Evolutionary conservation across 1,140 invertebrate species (phyloP).

Genomic region (Cotesia chilonis): DNA sequence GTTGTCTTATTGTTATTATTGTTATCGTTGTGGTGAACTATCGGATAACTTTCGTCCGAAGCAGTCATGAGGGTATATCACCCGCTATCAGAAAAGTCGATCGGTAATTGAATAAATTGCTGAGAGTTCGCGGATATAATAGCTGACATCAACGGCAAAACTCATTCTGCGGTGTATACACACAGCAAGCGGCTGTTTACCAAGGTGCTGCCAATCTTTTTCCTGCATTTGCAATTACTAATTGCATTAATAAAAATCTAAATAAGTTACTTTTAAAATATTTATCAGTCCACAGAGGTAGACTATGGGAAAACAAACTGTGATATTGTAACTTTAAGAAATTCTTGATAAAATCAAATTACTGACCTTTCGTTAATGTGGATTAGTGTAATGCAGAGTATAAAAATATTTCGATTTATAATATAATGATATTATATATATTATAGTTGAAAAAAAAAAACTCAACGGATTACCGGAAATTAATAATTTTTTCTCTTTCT

Average conservation of each 20-base stretch:
- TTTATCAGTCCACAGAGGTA: background rate
- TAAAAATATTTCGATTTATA: background rate
- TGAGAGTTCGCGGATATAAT: conserved; percentile 26
- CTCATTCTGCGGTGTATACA: background rate
- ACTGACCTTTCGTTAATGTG: conserved; percentile 1
- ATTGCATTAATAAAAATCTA: background rate
- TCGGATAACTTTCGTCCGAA: background rate
- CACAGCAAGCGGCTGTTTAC: too few species aligned
- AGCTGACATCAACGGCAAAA: background rate
- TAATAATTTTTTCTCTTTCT: background rate
- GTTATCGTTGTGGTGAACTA: background rate
- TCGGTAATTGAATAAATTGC: conserved; percentile 61
- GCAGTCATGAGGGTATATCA: conserved; percentile 32
- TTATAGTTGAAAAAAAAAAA: background rate
- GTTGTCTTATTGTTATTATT: too few species aligned
- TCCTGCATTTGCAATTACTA: too few species aligned
- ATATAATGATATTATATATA: background rate
- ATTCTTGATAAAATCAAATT: conserved; percentile 3
- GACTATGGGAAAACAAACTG: background rate
- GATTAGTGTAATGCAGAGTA: background rate
- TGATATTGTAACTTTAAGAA: conserved; percentile 5
- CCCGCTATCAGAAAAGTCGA: conserved; percentile 55
- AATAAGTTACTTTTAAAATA: background rate
- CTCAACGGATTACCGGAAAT: background rate
- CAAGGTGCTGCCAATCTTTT: too few species aligned